Evolutionary conservation across 2,888 invertebrate species (phyloP).

Genomic region (Thymelicus sylvestris): DNA sequence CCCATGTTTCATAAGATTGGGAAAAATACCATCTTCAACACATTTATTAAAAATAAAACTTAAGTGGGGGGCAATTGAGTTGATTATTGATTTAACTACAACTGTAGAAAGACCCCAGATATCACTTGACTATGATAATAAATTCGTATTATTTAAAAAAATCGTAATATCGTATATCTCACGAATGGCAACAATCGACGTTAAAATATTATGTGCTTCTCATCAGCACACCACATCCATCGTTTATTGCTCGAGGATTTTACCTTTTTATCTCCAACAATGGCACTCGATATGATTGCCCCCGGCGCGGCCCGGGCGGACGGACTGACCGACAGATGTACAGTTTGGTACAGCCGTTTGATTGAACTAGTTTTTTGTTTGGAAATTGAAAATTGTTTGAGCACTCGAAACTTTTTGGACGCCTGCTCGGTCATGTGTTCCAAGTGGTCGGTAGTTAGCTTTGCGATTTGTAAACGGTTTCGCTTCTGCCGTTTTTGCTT

Average conservation of each 20-base stretch:
- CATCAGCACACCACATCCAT: constrained; percentile 5
- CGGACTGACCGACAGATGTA: constrained; percentile 53
- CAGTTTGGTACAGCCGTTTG: constrained; percentile 40
- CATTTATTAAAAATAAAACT: no score
- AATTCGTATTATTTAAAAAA: no score
- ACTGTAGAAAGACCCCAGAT: no score
- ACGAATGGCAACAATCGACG: no score
- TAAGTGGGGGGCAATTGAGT: no score
- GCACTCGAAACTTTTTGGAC: constrained; percentile 43
- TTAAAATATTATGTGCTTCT: neutral
- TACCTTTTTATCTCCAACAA: constrained; percentile 75
- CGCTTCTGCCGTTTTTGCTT: constrained; percentile 17
- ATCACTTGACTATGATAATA: no score
- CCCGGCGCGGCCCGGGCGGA: constrained; percentile 51
- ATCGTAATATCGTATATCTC: no score
- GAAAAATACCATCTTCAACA: no score
- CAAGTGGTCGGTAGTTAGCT: constrained; percentile 38
- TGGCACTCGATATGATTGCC: constrained; percentile 74
- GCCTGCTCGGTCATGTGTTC: constrained; percentile 32
- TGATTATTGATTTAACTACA: no score
- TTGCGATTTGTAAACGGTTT: constrained; percentile 35
- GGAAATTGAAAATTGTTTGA: constrained; percentile 50
- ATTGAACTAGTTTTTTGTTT: constrained; percentile 51
- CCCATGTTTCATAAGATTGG: no score
- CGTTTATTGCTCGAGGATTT: constrained; percentile 45